A percentile compares a stretch with the other conserved stretches of the same genome.
Evolutionary conservation across 1,140 invertebrate genomes (phyloP).

Genomic region (Sinella curviseta): DNA sequence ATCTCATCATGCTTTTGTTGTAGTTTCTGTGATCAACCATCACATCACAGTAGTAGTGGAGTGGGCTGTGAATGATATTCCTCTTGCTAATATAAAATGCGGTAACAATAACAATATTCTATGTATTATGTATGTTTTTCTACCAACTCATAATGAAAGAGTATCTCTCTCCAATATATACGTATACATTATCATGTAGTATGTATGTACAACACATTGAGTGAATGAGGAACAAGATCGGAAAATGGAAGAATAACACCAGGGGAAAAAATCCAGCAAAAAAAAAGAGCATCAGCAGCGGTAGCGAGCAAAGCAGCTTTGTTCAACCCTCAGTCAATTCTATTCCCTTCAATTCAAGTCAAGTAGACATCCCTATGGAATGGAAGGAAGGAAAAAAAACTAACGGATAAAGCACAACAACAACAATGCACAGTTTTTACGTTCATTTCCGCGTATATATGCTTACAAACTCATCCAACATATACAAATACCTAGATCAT

Average conservation of each 20-base stretch:
- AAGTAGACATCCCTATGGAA: conserved; percentile 9
- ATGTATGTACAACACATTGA: too few relatives aligned
- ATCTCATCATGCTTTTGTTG: neutral
- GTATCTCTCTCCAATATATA: too few relatives aligned
- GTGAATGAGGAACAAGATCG: neutral
- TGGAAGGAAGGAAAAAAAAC: neutral
- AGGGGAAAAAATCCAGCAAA: neutral
- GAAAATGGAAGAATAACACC: conserved; percentile 19
- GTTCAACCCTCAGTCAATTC: conserved; percentile 10
- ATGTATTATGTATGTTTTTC: too few relatives aligned
- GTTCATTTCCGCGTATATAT: conserved; percentile 1
- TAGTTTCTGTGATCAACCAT: conserved; percentile 5
- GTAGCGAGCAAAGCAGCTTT: neutral
- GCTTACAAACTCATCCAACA: too few relatives aligned
- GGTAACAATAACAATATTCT: too few relatives aligned
- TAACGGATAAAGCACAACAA: conserved; percentile 1
- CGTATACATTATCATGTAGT: too few relatives aligned
- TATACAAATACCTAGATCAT: neutral
- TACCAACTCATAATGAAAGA: too few relatives aligned
- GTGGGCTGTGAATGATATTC: too few relatives aligned
- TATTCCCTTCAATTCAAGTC: neutral
- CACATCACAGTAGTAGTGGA: too few relatives aligned
- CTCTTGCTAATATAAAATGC: too few relatives aligned
- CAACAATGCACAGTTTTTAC: conserved; percentile 8
- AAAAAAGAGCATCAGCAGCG: neutral